phyloP scores from a whole-genome alignment of 2,888 invertebrate species.

The Loripinus fragilis region DNA sequence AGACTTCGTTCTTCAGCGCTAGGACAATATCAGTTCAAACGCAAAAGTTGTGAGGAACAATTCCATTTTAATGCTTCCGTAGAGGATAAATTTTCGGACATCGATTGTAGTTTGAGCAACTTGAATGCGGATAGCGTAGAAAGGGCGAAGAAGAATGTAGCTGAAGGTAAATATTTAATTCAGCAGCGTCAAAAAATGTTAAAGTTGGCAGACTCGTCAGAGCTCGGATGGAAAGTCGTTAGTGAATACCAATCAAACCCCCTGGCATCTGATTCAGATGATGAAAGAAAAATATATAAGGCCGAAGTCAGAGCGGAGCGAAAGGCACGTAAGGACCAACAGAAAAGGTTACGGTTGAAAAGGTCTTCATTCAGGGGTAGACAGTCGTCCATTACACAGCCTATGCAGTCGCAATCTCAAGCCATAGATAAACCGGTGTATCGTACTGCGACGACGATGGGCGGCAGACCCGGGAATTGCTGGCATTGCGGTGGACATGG shows the following conservation, averaged over 20 bases:
- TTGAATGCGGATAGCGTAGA: background rate
- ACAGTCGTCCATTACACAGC: background rate
- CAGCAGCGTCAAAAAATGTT: constrained; percentile 4
- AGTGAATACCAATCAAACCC: background rate
- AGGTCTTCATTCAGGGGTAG: background rate
- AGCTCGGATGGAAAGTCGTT: constrained; percentile 6
- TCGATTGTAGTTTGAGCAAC: constrained; percentile 7
- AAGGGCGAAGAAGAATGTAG: background rate
- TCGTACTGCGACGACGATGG: background rate
- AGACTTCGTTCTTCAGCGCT: background rate
- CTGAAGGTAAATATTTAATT: constrained; percentile 5
- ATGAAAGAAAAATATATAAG: background rate
- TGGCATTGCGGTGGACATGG: background rate
- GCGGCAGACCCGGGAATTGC: background rate
- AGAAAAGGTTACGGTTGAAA: background rate
- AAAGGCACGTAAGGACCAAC: background rate
- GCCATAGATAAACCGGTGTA: background rate
- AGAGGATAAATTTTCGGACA: background rate
- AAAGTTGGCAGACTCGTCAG: background rate
- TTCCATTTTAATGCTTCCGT: background rate
- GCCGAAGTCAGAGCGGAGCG: background rate
- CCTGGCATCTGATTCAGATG: background rate
- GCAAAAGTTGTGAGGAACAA: constrained; percentile 19
- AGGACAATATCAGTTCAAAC: constrained; percentile 3
- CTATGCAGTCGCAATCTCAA: background rate